Conservation (phyloP, 2,888 invertebrate species). For the Drosophila paranaensis region DNA sequence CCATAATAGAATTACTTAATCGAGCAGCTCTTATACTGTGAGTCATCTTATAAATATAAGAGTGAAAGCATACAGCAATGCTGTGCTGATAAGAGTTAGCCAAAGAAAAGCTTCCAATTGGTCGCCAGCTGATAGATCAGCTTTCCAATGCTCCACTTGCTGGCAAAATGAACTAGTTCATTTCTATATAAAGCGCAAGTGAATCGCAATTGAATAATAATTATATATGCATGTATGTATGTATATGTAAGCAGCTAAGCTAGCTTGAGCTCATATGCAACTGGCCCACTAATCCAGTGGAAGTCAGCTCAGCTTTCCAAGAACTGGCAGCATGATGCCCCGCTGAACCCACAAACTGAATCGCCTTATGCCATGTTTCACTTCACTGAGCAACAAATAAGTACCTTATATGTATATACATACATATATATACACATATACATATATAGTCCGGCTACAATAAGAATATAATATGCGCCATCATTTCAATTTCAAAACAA, state of each 20-base stretch:
- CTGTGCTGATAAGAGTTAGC: slow-evolving; percentile 16
- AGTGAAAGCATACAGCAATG: not conserved
- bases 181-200: too few relatives aligned
- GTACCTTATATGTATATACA: slow-evolving; percentile 18
- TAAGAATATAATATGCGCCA: slow-evolving; percentile 49
- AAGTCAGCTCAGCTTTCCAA: slow-evolving; percentile 13
- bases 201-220: not conserved
- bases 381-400: slow-evolving; percentile 52
- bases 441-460: slow-evolving; percentile 24
- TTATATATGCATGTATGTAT: too few relatives aligned
- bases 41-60: slow-evolving; percentile 13
- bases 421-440: not conserved
- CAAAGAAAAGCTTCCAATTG: not conserved
- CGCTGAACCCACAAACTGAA: slow-evolving; percentile 38
- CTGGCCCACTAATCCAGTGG: slow-evolving; percentile 1
- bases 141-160: not conserved
- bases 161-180: not conserved
- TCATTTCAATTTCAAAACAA: slow-evolving; percentile 63
- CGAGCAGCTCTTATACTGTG: slow-evolving; percentile 1
- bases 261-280: not conserved
- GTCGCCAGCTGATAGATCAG: not conserved
- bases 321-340: slow-evolving; percentile 1
- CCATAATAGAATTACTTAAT: not conserved
- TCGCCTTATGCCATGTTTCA: slow-evolving; percentile 44
- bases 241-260: not conserved